A percentile compares a stretch with the other conserved stretches of the same genome.
These are phyloP conservation scores for Aricia agestis DNA, from an alignment of 1,140 invertebrate species.

Conservation along the genomic window DNA sequence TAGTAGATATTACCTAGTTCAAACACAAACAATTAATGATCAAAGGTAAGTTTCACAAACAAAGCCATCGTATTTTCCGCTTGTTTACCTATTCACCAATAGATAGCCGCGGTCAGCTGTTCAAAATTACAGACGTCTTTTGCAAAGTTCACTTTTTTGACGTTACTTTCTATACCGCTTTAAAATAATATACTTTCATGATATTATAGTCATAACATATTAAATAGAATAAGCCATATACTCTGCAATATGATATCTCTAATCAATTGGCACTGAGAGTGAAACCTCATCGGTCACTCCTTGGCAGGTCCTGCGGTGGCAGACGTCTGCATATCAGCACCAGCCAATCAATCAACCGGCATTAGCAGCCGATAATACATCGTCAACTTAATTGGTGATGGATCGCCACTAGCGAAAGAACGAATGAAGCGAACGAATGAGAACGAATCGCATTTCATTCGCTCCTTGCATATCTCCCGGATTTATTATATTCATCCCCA, in stretches of 20 bases:
- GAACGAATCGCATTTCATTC: conserved; percentile 51
- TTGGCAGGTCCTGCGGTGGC: conserved; percentile 43
- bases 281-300: conserved; percentile 43
- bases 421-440: conserved; percentile 46
- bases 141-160: too few species aligned
- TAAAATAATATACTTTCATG: too few species aligned
- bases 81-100: too few species aligned
- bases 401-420: conserved; percentile 46
- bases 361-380: conserved; percentile 64
- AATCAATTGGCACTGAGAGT: conserved; percentile 2
- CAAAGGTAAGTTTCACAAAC: too few species aligned
- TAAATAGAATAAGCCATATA: not conserved
- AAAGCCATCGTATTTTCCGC: too few species aligned
- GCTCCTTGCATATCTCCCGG: conserved; percentile 62
- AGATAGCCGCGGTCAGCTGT: too few species aligned
- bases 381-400: conserved; percentile 73
- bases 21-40: too few species aligned
- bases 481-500: conserved; percentile 71
- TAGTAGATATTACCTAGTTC: too few species aligned
- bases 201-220: too few species aligned
- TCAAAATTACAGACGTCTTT: too few species aligned
- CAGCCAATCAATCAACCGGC: conserved; percentile 63
- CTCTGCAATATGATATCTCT: not conserved
- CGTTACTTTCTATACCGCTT: too few species aligned
- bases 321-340: conserved; percentile 40